A percentile compares a stretch with the other conserved stretches of the same genome.
phyloP scores from a whole-genome alignment of 2,797 vertebrate species.

The Danio kyathit region DNA sequence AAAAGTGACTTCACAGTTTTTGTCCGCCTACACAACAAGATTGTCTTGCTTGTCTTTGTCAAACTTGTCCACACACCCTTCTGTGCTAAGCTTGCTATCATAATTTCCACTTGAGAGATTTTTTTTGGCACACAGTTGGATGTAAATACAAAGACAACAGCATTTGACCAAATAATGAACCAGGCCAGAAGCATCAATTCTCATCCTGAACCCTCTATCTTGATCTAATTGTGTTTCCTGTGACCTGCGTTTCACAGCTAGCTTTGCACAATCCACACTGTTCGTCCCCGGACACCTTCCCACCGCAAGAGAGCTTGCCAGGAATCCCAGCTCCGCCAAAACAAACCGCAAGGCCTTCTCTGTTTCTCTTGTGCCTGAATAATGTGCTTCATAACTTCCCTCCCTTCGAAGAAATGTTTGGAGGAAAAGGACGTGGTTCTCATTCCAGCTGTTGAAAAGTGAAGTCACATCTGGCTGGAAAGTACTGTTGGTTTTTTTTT shows the following conservation, averaged over 20 bases:
- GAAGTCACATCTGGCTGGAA: conserved; percentile 57
- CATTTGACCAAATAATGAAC: conserved; percentile 23
- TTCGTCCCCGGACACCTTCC: conserved; percentile 54
- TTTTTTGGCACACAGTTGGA: not conserved
- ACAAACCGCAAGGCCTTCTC: conserved; percentile 53
- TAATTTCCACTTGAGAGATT: conserved; percentile 6
- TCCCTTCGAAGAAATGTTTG: conserved; percentile 54
- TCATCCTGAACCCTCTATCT: conserved; percentile 13
- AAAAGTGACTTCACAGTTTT: conserved; percentile 31
- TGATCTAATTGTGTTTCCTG: conserved; percentile 29
- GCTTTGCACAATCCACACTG: conserved; percentile 44
- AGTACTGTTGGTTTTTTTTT: conserved; percentile 52
- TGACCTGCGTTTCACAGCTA: conserved; percentile 42
- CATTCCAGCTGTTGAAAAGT: conserved; percentile 41
- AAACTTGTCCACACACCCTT: conserved; percentile 41
- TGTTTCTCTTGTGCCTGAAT: conserved; percentile 54
- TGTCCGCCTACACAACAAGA: conserved; percentile 33
- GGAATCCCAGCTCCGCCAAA: conserved; percentile 57
- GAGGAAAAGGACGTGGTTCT: conserved; percentile 46
- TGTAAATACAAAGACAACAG: not conserved
- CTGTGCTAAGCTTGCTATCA: not conserved
- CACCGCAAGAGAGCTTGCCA: conserved; percentile 52
- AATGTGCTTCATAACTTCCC: conserved; percentile 47
- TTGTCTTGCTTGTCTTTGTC: conserved; percentile 36
- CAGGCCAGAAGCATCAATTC: conserved; percentile 9